Evolutionary conservation across 2,888 invertebrate species (phyloP), one percentile per base, ranked within the genome.

Genomic region (Yponomeuta evonymella): DNA sequence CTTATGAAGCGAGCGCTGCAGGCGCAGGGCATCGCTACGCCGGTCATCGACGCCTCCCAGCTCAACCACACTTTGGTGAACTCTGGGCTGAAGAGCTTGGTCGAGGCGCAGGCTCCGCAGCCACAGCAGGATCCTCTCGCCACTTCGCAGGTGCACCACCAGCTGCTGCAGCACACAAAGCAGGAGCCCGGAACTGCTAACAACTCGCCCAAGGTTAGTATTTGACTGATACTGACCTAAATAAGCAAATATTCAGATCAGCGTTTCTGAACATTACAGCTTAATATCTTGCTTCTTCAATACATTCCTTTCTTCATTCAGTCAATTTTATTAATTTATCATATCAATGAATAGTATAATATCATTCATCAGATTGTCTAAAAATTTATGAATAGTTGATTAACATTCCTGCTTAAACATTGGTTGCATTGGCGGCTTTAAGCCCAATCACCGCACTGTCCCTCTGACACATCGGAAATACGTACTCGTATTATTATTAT

Each of bases 1-100:
- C 87, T 96, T 75, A 95, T 96, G 94, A 96, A 96, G 81, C 88
- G 96, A 75, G 96, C 96, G 1, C 90, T 95, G 0, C 95, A 95
- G 75, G 95, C 95, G 2, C 93, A 93, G 75, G 94, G 92, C 10
- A 94, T 93, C 6, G 87, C 90, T 2, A 91, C 90, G 3, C 88
- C 92, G 0, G 92, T 93, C 12, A 89, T 92, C 77, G 91, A 92
- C 70, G 86, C 92, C 0, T 90, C 92, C 1, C 92, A 92, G 75
- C 76, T 91, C 58, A 92, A 89, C 75, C 92, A 92, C 70, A 84
- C 90, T 0, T 72, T 92, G 74, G 76, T 92, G 66, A 93, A 93
- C 75, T 92, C 92, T 0, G 78, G 83, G 1, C 77, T 93, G 64
- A 92, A 93, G 77, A 85, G 86, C 63, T 75, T 93, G 36, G 84